Evolutionary conservation across 2,797 vertebrate genomes (phyloP), one percentile per base, ranked within the genome.

Genomic region (Erethizon dorsatum): DNA sequence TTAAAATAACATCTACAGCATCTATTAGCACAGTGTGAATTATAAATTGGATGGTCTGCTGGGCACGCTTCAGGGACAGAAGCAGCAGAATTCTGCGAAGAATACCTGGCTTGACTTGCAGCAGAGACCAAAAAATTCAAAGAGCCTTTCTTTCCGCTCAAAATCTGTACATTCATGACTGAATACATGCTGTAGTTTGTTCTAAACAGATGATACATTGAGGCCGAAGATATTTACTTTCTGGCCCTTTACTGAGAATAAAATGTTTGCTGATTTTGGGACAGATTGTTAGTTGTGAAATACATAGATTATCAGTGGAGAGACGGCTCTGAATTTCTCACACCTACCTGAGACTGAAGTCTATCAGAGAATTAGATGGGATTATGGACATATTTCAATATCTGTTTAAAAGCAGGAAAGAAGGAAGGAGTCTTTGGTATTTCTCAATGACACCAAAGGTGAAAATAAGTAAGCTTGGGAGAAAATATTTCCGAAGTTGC

Each of bases 391-490:
- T 28, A 11, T 47, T 50, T 67, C 33, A 59, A 33, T 41, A 33
- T 52, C 80, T 61, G 45, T 56, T 41, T 73, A 63, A 86, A 91
- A 94, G 56, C 20, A 77, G 17, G 57, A 83, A 83, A 59, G 79
- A 93, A 90, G 50, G 56, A 83, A 69, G 26, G 33, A 65, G 47
- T 71, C 17, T 84, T 87, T 50, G n/a, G 15, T 84, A 83, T 61
- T 91, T 87, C 14, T 80, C 20, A 31, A 15, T 26, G 57, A 69
- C 26, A 50, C 1, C 9, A 41, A 45, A 41, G 56, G 77, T 52
- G 54, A 92, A 95, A 97, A 93, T 56, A 96, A 71, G 22, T 84
- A 52, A 91, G 31, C 10, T 0, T 52, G 37, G 37, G 31, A 90
- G 86, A 75, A 69, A 78, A 22, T 83, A 71, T 73, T 80, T 80